Conservation (phyloP, 2,888 invertebrate species). For the Andrena minutula region DNA sequence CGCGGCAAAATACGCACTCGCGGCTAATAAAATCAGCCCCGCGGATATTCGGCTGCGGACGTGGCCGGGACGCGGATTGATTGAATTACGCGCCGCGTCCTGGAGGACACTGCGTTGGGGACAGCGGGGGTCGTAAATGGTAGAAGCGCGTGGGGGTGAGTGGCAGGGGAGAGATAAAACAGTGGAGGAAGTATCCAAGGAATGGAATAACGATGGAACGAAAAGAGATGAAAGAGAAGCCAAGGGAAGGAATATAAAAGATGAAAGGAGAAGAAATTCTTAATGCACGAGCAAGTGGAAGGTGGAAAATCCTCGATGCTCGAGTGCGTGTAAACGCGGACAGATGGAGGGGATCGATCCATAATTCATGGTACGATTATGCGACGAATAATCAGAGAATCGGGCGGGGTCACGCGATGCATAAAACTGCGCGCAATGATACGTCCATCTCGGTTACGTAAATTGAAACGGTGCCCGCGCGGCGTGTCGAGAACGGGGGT, state of each 20-base stretch:
- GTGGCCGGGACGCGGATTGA: slow-evolving; percentile 23
- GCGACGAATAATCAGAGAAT: slow-evolving; percentile 50
- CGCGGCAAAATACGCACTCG: slow-evolving; percentile 34
- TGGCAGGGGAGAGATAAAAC: not conserved
- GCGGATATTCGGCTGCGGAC: slow-evolving; percentile 23
- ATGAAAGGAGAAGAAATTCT: not conserved
- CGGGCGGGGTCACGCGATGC: slow-evolving; percentile 51
- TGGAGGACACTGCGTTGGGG: not conserved
- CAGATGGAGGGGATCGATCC: slow-evolving; percentile 47
- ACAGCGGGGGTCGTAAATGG: not conserved
- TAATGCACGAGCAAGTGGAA: not conserved
- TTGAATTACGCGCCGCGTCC: slow-evolving; percentile 30
- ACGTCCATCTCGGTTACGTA: slow-evolving; percentile 34
- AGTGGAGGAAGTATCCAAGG: not conserved
- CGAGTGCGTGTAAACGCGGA: slow-evolving; percentile 38
- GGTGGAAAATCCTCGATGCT: slow-evolving; percentile 26
- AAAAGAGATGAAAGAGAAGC: not conserved
- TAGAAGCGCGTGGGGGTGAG: not conserved
- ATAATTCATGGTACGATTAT: slow-evolving; percentile 63
- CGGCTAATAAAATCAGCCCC: slow-evolving; percentile 47
- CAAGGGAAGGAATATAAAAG: slow-evolving; percentile 12
- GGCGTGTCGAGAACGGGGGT: not conserved
- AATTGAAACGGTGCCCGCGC: slow-evolving; percentile 25
- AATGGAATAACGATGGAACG: no score
- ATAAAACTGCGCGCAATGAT: slow-evolving; percentile 40